phyloP scores from a whole-genome alignment of 1,140 invertebrate species.

The Acromyrmex echinatior region DNA sequence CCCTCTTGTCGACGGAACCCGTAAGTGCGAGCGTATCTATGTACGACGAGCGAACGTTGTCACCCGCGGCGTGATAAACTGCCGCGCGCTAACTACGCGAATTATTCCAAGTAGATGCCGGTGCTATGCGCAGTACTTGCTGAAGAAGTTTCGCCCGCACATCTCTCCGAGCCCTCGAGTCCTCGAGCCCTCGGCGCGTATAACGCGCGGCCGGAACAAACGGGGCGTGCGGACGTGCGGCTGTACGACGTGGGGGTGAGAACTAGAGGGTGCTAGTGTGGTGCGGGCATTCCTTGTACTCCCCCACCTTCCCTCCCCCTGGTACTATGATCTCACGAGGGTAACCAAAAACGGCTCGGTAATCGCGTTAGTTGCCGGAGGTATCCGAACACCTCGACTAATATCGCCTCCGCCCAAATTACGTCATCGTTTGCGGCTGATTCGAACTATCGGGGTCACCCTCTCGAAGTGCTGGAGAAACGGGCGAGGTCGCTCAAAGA shows the following conservation, averaged over 20 bases:
- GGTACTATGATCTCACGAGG: conserved; percentile 36
- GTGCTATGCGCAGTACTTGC: conserved; percentile 49
- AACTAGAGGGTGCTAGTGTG: not conserved
- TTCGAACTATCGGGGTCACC: conserved; percentile 32
- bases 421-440: conserved; percentile 55
- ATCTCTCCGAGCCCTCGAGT: conserved; percentile 46
- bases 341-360: conserved; percentile 58
- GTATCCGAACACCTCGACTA: conserved; percentile 53
- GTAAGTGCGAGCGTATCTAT: conserved; percentile 49
- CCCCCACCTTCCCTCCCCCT: not conserved
- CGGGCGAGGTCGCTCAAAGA: not conserved
- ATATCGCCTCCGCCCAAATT: conserved; percentile 32
- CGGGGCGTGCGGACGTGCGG: conserved; percentile 21
- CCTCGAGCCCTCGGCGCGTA: not conserved
- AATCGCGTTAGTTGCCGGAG: conserved; percentile 54
- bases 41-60: conserved; percentile 63
- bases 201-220: conserved; percentile 38
- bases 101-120: conserved; percentile 81
- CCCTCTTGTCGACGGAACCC: not conserved
- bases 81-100: conserved; percentile 78
- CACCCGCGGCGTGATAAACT: conserved; percentile 80
- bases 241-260: not conserved
- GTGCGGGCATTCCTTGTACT: conserved; percentile 11
- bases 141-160: conserved; percentile 67
- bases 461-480: not conserved